Evolutionary conservation across 2,113 vertebrate genomes (phyloP).

Genomic region (Mola mola): DNA sequence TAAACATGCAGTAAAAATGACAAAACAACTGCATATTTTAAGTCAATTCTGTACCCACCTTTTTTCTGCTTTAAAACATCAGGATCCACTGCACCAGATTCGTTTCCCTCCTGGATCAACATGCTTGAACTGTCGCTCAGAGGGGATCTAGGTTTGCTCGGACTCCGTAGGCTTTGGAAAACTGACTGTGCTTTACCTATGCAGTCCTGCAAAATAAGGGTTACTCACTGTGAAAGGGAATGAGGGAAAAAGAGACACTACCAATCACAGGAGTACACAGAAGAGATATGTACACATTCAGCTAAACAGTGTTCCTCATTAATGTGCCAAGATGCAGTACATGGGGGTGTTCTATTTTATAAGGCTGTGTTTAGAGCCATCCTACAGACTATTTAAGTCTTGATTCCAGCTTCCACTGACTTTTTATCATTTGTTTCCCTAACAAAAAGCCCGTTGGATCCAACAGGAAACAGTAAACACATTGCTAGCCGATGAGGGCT

Average conservation of each 20-base stretch:
- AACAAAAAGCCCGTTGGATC: too few relatives aligned
- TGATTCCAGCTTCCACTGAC: too few relatives aligned
- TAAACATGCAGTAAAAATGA: not conserved
- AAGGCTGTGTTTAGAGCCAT: too few relatives aligned
- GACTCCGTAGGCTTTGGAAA: constrained; percentile 82
- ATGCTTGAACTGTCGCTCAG: constrained; percentile 87
- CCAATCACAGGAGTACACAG: not conserved
- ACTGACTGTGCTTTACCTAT: constrained; percentile 78
- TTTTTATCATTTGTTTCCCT: too few relatives aligned
- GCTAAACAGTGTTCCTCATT: not conserved
- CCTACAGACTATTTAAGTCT: too few relatives aligned
- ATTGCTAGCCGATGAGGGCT: not conserved
- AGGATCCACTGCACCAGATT: constrained; percentile 76
- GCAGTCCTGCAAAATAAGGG: constrained; percentile 77
- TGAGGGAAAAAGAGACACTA: not conserved
- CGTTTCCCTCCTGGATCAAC: constrained; percentile 84
- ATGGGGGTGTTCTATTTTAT: too few relatives aligned
- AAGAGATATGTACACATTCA: not conserved
- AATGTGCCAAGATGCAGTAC: too few relatives aligned
- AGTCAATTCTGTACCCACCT: constrained; percentile 68
- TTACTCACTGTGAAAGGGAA: too few relatives aligned
- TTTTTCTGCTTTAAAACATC: constrained; percentile 80
- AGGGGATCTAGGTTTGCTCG: constrained; percentile 85
- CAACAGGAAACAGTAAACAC: not conserved
- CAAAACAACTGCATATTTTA: not conserved